phyloP scores from a whole-genome alignment of 1,140 invertebrate species.

The Drosophila kepulauana region DNA sequence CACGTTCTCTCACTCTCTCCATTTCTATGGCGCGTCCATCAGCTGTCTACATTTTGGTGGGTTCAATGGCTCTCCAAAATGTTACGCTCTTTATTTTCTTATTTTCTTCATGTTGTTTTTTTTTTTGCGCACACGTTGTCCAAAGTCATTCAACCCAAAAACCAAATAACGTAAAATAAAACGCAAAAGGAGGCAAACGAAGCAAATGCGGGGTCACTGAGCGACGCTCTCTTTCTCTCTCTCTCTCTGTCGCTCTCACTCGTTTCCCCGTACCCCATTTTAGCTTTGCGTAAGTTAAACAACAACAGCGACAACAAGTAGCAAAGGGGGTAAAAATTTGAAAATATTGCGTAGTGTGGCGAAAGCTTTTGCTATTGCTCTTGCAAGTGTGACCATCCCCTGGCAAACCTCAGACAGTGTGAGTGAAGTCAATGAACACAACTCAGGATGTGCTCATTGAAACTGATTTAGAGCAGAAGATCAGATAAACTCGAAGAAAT shows the following conservation, averaged over 20 bases:
- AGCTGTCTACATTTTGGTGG: conserved; percentile 73
- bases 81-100: conserved; percentile 67
- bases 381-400: conserved; percentile 26
- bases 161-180: conserved; percentile 78
- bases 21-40: conserved; percentile 49
- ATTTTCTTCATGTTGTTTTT: conserved; percentile 51
- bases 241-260: conserved; percentile 10
- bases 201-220: conserved; percentile 66
- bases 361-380: conserved; percentile 8
- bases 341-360: conserved; percentile 47
- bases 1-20: not conserved
- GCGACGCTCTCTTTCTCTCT: conserved; percentile 42
- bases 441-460: conserved; percentile 61
- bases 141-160: conserved; percentile 80
- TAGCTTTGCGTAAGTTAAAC: conserved; percentile 28
- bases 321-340: conserved; percentile 39
- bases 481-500: conserved; percentile 28
- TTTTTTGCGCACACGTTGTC: conserved; percentile 58
- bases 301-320: conserved; percentile 34
- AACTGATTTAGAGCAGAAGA: conserved; percentile 27
- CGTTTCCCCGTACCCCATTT: not conserved
- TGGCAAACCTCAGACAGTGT: not conserved
- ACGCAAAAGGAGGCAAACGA: conserved; percentile 55
- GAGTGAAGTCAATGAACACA: not conserved
- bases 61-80: conserved; percentile 71